A percentile compares a stretch with the other conserved stretches of the same genome.
Conservation (phyloP, 2,113 vertebrate genomes). For the Cyprinus carpio region DNA sequence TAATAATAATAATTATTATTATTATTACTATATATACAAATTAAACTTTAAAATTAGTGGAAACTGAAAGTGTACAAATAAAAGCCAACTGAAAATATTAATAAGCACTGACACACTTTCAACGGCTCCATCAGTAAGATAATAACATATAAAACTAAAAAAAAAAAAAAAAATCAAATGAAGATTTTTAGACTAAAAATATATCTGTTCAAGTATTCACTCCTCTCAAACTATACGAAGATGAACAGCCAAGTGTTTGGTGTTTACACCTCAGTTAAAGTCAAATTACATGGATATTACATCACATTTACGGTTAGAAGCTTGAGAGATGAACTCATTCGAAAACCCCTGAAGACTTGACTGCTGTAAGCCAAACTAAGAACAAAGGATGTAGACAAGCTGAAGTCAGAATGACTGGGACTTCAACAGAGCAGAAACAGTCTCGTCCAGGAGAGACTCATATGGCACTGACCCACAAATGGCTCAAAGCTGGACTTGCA, state of each 20-base stretch:
- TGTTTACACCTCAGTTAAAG: neutral
- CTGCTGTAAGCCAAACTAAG: neutral
- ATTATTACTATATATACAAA: too few species aligned
- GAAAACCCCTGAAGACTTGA: neutral
- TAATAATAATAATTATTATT: too few species aligned
- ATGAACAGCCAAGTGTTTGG: neutral
- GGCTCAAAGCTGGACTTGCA: neutral
- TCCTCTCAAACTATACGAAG: neutral
- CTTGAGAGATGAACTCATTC: neutral
- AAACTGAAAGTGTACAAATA: too few species aligned
- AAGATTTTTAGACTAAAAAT: neutral
- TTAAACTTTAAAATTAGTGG: too few species aligned
- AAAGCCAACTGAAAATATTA: too few species aligned
- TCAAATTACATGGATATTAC: constrained; percentile 1
- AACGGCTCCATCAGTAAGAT: neutral
- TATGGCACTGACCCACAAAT: neutral
- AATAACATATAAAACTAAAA: neutral
- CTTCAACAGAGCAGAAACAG: neutral
- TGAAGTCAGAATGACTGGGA: constrained; percentile 2
- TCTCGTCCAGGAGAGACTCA: neutral
- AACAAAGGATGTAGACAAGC: constrained; percentile 16
- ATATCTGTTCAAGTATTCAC: neutral
- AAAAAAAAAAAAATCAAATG: neutral
- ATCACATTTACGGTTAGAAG: neutral
- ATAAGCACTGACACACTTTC: too few species aligned